These are phyloP conservation scores for Champsocephalus esox DNA, from an alignment of 2,797 vertebrate genomes.

Conservation along the genomic window DNA sequence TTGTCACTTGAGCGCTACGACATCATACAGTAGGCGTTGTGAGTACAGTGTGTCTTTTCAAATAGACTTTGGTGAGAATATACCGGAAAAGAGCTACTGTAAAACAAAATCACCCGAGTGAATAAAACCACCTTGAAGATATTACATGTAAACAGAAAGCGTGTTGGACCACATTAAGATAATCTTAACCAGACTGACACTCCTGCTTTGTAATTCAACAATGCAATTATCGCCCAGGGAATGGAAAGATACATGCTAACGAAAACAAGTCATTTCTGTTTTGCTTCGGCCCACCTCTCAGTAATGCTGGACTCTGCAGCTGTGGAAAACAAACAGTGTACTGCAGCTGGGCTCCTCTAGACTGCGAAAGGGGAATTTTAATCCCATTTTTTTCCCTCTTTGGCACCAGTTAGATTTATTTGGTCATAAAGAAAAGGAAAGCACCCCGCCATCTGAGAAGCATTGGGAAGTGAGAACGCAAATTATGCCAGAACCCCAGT, in stretches of 20 bases:
- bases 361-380: conserved; percentile 87
- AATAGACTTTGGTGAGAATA: conserved; percentile 31
- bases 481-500: conserved; percentile 74
- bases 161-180: conserved; percentile 57
- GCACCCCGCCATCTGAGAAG: conserved; percentile 74
- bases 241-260: conserved; percentile 68
- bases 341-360: conserved; percentile 87
- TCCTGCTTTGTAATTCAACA: conserved; percentile 66
- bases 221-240: conserved; percentile 76
- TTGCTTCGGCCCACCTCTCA: conserved; percentile 76
- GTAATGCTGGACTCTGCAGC: conserved; percentile 79
- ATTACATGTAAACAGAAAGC: conserved; percentile 38
- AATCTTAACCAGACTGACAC: conserved; percentile 62
- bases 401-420: conserved; percentile 86
- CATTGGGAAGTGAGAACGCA: conserved; percentile 74
- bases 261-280: conserved; percentile 81
- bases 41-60: conserved; percentile 20
- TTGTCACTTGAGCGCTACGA: conserved; percentile 10
- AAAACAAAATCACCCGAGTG: conserved; percentile 21
- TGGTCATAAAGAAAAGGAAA: conserved; percentile 84
- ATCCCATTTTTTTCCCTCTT: conserved; percentile 80
- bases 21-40: conserved; percentile 19
- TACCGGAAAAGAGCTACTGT: conserved; percentile 40
- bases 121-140: conserved; percentile 29
- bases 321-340: conserved; percentile 83